Conservation (phyloP, 2,797 vertebrate genomes). For the Chaetophractus vellerosus region DNA sequence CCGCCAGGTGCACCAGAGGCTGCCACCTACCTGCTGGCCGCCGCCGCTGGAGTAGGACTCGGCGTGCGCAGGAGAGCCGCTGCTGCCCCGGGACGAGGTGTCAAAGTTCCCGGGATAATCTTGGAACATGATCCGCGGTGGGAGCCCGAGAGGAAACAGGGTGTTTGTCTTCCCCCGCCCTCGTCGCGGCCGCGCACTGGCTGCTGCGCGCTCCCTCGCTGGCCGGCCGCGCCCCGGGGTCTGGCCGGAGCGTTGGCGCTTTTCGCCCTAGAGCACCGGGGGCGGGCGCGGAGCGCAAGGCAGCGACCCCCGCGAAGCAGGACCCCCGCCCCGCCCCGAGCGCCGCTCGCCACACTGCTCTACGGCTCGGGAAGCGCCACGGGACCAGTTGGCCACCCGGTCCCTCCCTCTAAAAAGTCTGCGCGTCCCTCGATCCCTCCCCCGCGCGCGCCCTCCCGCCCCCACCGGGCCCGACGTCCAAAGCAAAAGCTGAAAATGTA, state of each 20-base stretch:
- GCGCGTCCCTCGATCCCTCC: constrained; percentile 81
- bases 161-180: constrained; percentile 86
- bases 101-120: constrained; percentile 99
- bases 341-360: constrained; percentile 56
- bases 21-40: constrained; percentile 93
- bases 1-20: constrained; percentile 79
- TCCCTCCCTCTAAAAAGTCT: constrained; percentile 84
- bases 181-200: constrained; percentile 83
- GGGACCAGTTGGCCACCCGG: constrained; percentile 74
- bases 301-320: neutral
- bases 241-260: constrained; percentile 27
- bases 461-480: constrained; percentile 71
- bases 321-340: neutral
- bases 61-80: constrained; percentile 96
- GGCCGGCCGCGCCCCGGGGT: constrained; percentile 63
- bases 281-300: constrained; percentile 45
- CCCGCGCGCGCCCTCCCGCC: constrained; percentile 80
- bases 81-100: constrained; percentile 99
- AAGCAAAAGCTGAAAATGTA: constrained; percentile 28
- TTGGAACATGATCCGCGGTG: constrained; percentile 98
- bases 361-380: constrained; percentile 64
- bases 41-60: constrained; percentile 95
- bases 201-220: constrained; percentile 74
- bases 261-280: neutral
- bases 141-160: constrained; percentile 87